phyloP scores from a whole-genome alignment of 2,113 vertebrate genomes.

The Zingel zingel region DNA sequence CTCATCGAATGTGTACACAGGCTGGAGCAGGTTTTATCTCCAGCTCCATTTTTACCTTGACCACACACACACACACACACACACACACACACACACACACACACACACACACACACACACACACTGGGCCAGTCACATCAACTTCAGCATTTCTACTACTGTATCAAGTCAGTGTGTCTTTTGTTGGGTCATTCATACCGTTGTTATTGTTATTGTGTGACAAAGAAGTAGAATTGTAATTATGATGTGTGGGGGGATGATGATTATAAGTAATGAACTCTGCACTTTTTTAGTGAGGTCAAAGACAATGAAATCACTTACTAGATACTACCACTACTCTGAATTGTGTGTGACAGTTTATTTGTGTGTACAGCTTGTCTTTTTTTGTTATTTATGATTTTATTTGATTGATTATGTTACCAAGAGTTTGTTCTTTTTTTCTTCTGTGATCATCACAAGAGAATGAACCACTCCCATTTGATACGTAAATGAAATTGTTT shows the following conservation, averaged over 20 bases:
- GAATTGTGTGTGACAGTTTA: conserved; percentile 28
- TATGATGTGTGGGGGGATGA: background rate
- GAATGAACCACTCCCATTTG: conserved; percentile 50
- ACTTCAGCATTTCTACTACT: conserved; percentile 40
- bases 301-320: conserved; percentile 41
- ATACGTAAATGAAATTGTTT: conserved; percentile 46
- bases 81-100: conserved; percentile 15
- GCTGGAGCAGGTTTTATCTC: conserved; percentile 27
- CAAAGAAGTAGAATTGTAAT: conserved; percentile 15
- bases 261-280: conserved; percentile 40
- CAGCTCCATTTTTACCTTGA: conserved; percentile 38
- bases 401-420: conserved; percentile 57
- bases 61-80: conserved; percentile 22
- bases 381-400: conserved; percentile 69
- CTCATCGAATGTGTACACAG: conserved; percentile 26
- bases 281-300: conserved; percentile 49
- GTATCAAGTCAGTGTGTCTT: conserved; percentile 30
- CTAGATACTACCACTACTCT: conserved; percentile 38
- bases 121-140: conserved; percentile 36
- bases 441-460: conserved; percentile 29
- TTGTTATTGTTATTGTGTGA: conserved; percentile 41
- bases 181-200: conserved; percentile 30
- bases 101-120: conserved; percentile 20
- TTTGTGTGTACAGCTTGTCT: conserved; percentile 36
- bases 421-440: conserved; percentile 25